Evolutionary conservation across 2,113 vertebrate species (phyloP).

Genomic region (Psilopogon haemacephalus): DNA sequence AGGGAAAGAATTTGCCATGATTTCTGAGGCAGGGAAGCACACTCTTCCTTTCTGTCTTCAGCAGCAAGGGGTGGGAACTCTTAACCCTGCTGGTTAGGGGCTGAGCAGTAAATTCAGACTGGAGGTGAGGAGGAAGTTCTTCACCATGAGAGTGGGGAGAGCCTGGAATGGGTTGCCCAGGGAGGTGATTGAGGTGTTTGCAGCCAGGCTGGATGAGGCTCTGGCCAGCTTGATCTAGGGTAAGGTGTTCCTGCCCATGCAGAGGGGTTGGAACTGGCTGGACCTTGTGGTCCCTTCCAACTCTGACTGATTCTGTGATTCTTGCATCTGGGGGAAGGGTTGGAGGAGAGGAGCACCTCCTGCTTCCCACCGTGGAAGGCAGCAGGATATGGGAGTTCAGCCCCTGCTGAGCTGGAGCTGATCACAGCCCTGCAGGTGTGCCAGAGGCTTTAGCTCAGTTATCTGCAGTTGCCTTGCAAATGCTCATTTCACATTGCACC

Average conservation of each 20-base stretch:
- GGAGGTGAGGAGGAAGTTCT: too few relatives aligned
- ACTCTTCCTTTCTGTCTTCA: neutral
- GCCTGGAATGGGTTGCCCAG: too few relatives aligned
- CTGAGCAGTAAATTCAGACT: too few relatives aligned
- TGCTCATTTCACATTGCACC: neutral
- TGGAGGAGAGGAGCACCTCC: neutral
- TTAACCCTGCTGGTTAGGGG: neutral
- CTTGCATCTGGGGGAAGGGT: neutral
- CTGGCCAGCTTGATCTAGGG: too few relatives aligned
- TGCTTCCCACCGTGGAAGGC: neutral
- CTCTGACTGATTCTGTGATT: too few relatives aligned
- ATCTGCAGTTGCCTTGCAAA: neutral
- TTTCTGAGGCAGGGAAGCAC: neutral
- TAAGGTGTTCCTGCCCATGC: too few relatives aligned
- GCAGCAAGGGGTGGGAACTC: neutral
- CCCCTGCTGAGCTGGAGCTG: neutral
- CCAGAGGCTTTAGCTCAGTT: neutral
- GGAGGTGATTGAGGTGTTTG: too few relatives aligned
- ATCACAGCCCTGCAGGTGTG: neutral
- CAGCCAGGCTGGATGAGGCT: too few relatives aligned
- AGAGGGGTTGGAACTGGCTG: too few relatives aligned
- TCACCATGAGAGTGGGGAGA: too few relatives aligned
- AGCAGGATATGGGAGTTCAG: neutral
- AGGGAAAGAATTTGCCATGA: neutral
- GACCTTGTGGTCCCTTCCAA: too few relatives aligned